These are phyloP conservation scores for Leucania comma DNA, from an alignment of 2,888 invertebrate species.

Conservation along the genomic window DNA sequence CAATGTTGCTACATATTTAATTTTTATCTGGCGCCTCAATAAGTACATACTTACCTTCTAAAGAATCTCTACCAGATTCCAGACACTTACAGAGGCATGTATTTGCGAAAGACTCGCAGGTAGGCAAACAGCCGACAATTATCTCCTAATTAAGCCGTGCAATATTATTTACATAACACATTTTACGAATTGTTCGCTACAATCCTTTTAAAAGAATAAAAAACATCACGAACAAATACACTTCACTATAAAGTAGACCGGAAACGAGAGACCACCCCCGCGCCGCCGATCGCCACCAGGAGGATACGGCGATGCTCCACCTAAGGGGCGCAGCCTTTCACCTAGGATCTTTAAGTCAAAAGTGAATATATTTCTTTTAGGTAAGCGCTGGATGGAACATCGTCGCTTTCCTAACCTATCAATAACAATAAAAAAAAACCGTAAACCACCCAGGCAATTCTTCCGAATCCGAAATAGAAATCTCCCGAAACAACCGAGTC, in stretches of 20 bases:
- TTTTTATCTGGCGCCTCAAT: no score
- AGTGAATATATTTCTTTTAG: no score
- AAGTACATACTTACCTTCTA: background rate
- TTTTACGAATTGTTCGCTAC: slow-evolving; percentile 22
- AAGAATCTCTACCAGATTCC: slow-evolving; percentile 17
- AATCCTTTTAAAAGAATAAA: background rate
- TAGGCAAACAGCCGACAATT: slow-evolving; percentile 9
- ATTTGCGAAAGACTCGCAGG: slow-evolving; percentile 14
- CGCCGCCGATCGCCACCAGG: no score
- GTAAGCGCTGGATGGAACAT: no score
- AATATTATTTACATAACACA: slow-evolving; percentile 18
- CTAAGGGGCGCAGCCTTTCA: no score
- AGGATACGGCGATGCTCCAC: no score
- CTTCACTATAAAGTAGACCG: background rate
- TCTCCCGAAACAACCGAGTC: no score
- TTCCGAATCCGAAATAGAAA: no score
- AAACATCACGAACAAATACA: background rate
- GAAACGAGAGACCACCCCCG: no score
- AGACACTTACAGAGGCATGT: background rate
- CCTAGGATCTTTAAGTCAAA: no score
- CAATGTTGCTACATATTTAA: no score
- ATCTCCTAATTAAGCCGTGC: slow-evolving; percentile 11
- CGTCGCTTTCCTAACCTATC: no score
- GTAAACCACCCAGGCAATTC: background rate
- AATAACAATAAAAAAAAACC: background rate